Base-by-base conservation (phyloP, 2,113 vertebrate genomes). In the Pygoscelis antarcticus region DNA sequence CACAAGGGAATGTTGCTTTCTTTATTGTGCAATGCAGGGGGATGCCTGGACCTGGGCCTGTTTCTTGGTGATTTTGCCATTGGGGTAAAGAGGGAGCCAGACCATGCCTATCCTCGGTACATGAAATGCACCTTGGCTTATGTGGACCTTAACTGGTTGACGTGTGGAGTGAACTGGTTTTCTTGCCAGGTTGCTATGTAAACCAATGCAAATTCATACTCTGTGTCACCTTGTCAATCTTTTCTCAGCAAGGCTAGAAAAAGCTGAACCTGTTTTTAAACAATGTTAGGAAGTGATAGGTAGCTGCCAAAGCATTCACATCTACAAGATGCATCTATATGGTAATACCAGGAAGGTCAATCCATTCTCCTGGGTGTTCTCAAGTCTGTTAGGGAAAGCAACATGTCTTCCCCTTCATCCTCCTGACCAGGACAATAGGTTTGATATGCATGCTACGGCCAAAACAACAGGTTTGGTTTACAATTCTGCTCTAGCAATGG, bases 21-120 rank as follows among this genome's bases (percentile, higher is more conserved):
- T 69, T 70, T 27, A 20, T 21, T 49, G 14, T 52, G 32, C 20
- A 15, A 15, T 30, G 32, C 30, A 54, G 26, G 17, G 18, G 8
- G 8, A 52, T 57, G 61, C 21, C 44, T 72, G 44, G 42, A 57
- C 34, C 47, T 77, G 13, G 44, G 34, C 21, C 19, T 72, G 32
- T 52, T 84, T 65, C 30, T 55, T 22, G 14, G 5, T 82, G 64
- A 12, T 11, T 78, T 42, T 70, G 55, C 36, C 26, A 46, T 2
- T 7, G 22, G 16, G 9, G 2, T 79, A 57, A 85, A 11, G 19
- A 30, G 15, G 57, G 47, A 90, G 32, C 3, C 58, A 30, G 47
- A 19, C 13, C 9, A 12, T 12, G 19, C 34, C 58, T 81, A 8
- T 49, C 7, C 38, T 58, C 4, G 0, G 2, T 17, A 44, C 4